These are phyloP conservation scores for Salticus scenicus DNA, from an alignment of 2,888 invertebrate species.

Conservation along the genomic window DNA sequence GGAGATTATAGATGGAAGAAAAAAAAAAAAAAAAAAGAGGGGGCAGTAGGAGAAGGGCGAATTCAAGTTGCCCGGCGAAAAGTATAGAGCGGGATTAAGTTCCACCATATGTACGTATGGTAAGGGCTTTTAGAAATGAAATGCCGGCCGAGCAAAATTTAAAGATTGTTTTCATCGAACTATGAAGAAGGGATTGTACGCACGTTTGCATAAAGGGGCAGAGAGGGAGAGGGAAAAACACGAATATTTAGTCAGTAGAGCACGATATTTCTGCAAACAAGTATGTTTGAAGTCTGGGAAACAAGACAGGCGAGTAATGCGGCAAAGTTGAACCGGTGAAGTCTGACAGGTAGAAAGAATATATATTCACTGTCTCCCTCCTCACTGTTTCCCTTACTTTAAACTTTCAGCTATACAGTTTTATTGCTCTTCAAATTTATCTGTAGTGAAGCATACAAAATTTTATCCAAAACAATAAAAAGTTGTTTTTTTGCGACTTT, in stretches of 20 bases:
- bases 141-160: constrained; percentile 28
- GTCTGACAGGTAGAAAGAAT: neutral
- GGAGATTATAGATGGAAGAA: constrained; percentile 62
- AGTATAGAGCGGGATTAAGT: constrained; percentile 48
- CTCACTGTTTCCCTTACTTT: too few relatives aligned
- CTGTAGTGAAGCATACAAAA: neutral
- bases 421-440: too few relatives aligned
- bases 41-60: constrained; percentile 18
- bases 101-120: constrained; percentile 48
- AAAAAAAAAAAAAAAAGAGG: constrained; percentile 20
- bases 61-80: constrained; percentile 34
- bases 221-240: constrained; percentile 18
- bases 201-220: constrained; percentile 19
- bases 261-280: neutral
- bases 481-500: too few relatives aligned
- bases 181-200: constrained; percentile 26
- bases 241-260: constrained; percentile 33
- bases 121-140: constrained; percentile 63
- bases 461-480: too few relatives aligned
- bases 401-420: too few relatives aligned
- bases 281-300: neutral
- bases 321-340: neutral
- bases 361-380: too few relatives aligned
- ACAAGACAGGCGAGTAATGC: neutral
- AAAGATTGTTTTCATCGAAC: constrained; percentile 41